Base-by-base conservation (phyloP, 1,140 invertebrate genomes). In the Drosophila elegans region DNA sequence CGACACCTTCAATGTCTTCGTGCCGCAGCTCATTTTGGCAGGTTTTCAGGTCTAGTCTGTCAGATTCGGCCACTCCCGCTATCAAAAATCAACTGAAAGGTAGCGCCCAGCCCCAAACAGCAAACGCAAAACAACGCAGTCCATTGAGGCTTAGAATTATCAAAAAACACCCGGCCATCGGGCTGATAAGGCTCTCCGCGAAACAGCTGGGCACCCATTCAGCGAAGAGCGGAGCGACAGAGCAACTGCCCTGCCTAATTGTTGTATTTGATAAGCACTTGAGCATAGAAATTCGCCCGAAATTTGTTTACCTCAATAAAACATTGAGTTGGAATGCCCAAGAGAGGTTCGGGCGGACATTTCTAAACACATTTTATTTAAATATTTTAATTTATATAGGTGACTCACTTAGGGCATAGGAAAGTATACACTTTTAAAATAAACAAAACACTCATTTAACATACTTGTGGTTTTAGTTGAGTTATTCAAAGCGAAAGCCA, bases 11-110 rank as follows among this genome's bases (percentile, higher is more conserved):
- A 91, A 44, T 7, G 86, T 75, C 55, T 78, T 72, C 1, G 74
- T 89, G 45, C 82, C 83, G 72, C 86, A 90, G 42, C 80, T 77
- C 90, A 91, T 91, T 71, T 73, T 79, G 51, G 29, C 42, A 51
- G 29, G 4, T 16, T 5, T 13, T 13, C 12, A 32, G 46, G 45
- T 27, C 6, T 4, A 59, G 52, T 36, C 10, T 52, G 45, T 25
- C 46, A 42, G 48, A 53, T 72, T 56, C 21, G 11, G 12, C 42
- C 42, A 34, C 53, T 21, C 56, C 57, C 51, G 34, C 59, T 57
- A 49, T 64, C 27, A 13, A 34, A 44, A 72, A 53, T 25, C 59
- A 72, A 85, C 82, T 85, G 78, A 88, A 56, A 13, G 45, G 11
- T 34, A 39, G 5, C 34, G 46, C 21, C 39, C 39, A 46, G 51